Percentiles rank a stretch among this genome's conserved stretches.
Conservation (phyloP, 2,888 invertebrate genomes). For the Netelia virgata region DNA sequence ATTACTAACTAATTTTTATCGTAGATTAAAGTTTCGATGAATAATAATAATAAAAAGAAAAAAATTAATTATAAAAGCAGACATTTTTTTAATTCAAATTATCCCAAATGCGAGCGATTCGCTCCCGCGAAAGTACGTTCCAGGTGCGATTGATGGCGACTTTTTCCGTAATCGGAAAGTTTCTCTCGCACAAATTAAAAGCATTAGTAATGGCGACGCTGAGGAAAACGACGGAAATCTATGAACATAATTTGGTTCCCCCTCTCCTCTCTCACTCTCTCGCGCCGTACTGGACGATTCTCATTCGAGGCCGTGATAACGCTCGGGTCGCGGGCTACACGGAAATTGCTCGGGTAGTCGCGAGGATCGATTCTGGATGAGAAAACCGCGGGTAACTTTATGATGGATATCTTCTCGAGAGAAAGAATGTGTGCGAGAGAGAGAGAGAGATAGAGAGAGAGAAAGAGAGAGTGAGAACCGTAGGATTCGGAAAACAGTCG, state of each 20-base stretch:
- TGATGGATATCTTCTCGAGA: conserved; percentile 68
- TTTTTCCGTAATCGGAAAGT: conserved; percentile 51
- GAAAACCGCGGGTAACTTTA: conserved; percentile 51
- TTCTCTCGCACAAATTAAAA: conserved; percentile 72
- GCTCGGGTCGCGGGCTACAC: conserved; percentile 47
- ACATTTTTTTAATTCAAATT: neutral
- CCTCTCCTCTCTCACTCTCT: too few species aligned
- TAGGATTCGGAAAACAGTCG: conserved; percentile 38
- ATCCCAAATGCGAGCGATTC: conserved; percentile 36
- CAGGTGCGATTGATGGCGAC: conserved; percentile 55
- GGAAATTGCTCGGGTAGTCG: conserved; percentile 44
- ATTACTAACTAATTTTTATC: too few species aligned
- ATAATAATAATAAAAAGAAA: too few species aligned
- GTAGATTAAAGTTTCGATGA: too few species aligned
- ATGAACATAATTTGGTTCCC: conserved; percentile 57
- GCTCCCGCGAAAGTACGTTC: neutral
- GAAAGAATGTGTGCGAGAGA: neutral
- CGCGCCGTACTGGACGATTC: conserved; percentile 37
- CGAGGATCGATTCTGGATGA: conserved; percentile 53
- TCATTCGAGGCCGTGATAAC: conserved; percentile 21
- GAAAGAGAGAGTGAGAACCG: neutral
- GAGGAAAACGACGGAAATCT: conserved; percentile 59
- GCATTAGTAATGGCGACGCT: conserved; percentile 71
- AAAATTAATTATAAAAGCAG: neutral
- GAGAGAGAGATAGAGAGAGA: too few species aligned